A percentile compares a stretch with the other conserved stretches of the same genome.
phyloP scores from a whole-genome alignment of 1,140 invertebrate species.

The Achroia grisella region DNA sequence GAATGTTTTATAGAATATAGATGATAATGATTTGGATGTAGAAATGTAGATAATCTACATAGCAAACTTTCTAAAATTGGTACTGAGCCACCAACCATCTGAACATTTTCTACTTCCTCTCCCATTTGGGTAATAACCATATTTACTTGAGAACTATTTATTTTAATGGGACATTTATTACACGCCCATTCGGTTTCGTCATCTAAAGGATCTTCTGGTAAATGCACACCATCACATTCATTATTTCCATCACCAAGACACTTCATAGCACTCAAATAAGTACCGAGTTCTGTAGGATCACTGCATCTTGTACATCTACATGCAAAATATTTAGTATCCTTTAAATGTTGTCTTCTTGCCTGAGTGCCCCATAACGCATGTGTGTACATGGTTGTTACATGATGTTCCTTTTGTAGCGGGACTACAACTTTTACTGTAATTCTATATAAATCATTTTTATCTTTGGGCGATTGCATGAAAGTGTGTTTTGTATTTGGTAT shows the following conservation, averaged over 20 bases:
- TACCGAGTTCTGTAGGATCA: slow-evolving; percentile 86
- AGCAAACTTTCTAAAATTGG: slow-evolving; percentile 77
- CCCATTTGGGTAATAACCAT: slow-evolving; percentile 81
- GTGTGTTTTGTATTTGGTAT: slow-evolving; percentile 82
- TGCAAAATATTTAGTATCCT: slow-evolving; percentile 86
- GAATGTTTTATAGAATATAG: slow-evolving; percentile 86
- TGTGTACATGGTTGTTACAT: slow-evolving; percentile 88
- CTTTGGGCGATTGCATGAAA: slow-evolving; percentile 73
- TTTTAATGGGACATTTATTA: slow-evolving; percentile 77
- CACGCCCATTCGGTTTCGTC: slow-evolving; percentile 84
- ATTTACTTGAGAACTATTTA: slow-evolving; percentile 62
- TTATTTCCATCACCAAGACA: slow-evolving; percentile 76
- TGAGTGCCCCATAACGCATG: slow-evolving; percentile 90
- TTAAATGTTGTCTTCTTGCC: slow-evolving; percentile 83
- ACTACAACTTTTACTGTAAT: slow-evolving; percentile 80
- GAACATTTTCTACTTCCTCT: slow-evolving; percentile 81
- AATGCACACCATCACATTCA: slow-evolving; percentile 78
- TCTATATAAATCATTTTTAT: slow-evolving; percentile 68
- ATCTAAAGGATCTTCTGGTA: slow-evolving; percentile 80
- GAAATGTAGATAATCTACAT: slow-evolving; percentile 77
- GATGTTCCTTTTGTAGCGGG: slow-evolving; percentile 79
- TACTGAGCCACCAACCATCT: slow-evolving; percentile 75
- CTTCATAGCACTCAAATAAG: slow-evolving; percentile 82
- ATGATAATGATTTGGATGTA: slow-evolving; percentile 89
- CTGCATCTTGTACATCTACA: slow-evolving; percentile 83